phyloP scores from a whole-genome alignment of 53 echinoderm and acorn worm genomes.

The Astropecten irregularis region DNA sequence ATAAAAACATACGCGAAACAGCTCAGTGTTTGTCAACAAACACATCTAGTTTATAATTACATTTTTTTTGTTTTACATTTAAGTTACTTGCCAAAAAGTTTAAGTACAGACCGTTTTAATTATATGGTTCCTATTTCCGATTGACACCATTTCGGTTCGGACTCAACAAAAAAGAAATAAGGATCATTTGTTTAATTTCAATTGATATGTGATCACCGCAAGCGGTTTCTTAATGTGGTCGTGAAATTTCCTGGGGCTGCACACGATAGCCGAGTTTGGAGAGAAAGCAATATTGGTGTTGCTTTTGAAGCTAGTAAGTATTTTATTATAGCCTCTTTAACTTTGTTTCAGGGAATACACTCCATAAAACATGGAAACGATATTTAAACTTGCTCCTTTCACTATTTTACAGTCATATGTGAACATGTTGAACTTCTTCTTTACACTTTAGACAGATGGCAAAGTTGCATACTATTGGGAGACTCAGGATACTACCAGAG shows the following conservation, averaged over 20 bases:
- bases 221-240: neutral
- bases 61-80: neutral
- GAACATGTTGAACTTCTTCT: too few relatives aligned
- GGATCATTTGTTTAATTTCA: neutral
- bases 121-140: neutral
- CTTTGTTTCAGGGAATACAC: too few relatives aligned
- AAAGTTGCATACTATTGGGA: neutral
- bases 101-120: neutral
- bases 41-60: neutral
- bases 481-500: slow-evolving; percentile 6
- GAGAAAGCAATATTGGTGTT: neutral
- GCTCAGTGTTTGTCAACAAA: too few relatives aligned
- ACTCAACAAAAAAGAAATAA: neutral
- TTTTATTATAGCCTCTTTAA: too few relatives aligned
- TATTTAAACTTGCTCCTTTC: too few relatives aligned
- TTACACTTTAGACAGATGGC: slow-evolving; percentile 24
- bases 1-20: too few relatives aligned
- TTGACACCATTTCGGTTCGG: neutral
- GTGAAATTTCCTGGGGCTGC: neutral
- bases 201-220: slow-evolving; percentile 9
- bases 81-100: neutral
- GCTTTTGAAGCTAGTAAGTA: neutral
- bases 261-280: slow-evolving; percentile 16
- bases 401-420: too few relatives aligned
- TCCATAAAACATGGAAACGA: too few relatives aligned